Conservation (phyloP, 2,797 vertebrate species). For the Potorous gilbertii region DNA sequence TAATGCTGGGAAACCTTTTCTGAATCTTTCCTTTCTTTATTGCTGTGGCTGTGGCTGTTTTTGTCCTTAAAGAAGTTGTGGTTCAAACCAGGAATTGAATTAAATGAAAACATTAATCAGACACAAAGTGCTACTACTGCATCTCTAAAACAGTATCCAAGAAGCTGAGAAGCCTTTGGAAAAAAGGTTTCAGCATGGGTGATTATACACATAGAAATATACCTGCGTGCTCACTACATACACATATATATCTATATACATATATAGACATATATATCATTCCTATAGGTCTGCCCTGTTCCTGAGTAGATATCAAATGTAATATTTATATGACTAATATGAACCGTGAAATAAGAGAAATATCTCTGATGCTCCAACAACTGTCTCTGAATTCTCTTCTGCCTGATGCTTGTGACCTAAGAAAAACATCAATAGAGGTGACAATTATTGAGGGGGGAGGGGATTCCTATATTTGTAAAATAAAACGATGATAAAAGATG, state of each 20-base stretch:
- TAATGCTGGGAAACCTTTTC: conserved; percentile 51
- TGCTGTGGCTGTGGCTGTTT: conserved; percentile 27
- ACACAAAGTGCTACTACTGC: conserved; percentile 55
- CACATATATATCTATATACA: not conserved
- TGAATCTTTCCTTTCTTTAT: conserved; percentile 39
- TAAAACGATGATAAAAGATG: not conserved
- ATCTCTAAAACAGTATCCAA: conserved; percentile 59
- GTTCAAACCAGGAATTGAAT: conserved; percentile 60
- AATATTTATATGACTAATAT: conserved; percentile 43
- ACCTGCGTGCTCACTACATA: conserved; percentile 9
- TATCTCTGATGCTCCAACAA: conserved; percentile 8
- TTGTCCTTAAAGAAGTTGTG: conserved; percentile 55
- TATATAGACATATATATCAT: conserved; percentile 9
- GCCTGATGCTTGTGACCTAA: not conserved
- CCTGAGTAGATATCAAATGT: conserved; percentile 56
- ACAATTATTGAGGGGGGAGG: not conserved
- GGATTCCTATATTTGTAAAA: not conserved
- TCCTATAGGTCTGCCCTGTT: conserved; percentile 17
- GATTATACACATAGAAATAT: not conserved
- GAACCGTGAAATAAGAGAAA: conserved; percentile 22
- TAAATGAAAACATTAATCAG: conserved; percentile 73
- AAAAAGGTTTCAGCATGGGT: conserved; percentile 56
- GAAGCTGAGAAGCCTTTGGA: conserved; percentile 60
- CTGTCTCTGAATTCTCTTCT: not conserved
- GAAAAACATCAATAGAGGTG: not conserved